Evolutionary conservation across 1,140 invertebrate species (phyloP), one percentile per base, ranked within the genome.

Genomic region (Rhysida immarginata): DNA sequence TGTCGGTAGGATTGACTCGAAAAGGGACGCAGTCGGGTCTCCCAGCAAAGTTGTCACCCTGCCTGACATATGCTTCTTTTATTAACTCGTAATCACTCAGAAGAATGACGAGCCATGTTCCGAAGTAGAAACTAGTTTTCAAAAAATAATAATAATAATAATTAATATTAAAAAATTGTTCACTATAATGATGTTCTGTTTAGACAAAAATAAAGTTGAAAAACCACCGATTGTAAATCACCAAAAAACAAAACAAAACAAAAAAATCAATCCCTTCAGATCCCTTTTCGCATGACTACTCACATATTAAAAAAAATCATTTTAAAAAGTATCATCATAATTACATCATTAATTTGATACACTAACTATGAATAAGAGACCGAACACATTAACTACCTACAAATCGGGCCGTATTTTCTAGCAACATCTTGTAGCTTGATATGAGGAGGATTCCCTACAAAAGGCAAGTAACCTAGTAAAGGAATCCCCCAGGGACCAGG

Each of bases 401-500:
- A 51, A 51, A 51, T 76, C 0, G 80, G 73, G 0, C 88, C 88
- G 66, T 87, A 91, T 57, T 78, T 79, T 54, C 80, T 76, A 14
- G 83, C 78, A 59, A 92, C 69, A 56, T 84, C 76, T 59, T 79
- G 74, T 69, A 84, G 87, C 14, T 81, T 77, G 16, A 86, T 75
- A 70, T 92, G 87, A 26, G 83, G 77, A 60, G 83, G 78, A 29
- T 76, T 77, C 54, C 80, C 84, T 60, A 92, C 74, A 67, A 84
- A 87, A 0, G 83, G 82, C 41, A 91, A 70, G 64, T 83, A 90
- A 13, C 89, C 89, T 46, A 89, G 69, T 43, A 91, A 70, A 5
- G 88, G 88, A 14, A 87, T 64, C 0, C 87, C 85, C 81, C 82
- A 84, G 0, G 89, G 89, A 1, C 89, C 88, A 0, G 89, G 88